Base-by-base conservation (phyloP, 2,888 invertebrate genomes). In the Trachelus tabidus region DNA sequence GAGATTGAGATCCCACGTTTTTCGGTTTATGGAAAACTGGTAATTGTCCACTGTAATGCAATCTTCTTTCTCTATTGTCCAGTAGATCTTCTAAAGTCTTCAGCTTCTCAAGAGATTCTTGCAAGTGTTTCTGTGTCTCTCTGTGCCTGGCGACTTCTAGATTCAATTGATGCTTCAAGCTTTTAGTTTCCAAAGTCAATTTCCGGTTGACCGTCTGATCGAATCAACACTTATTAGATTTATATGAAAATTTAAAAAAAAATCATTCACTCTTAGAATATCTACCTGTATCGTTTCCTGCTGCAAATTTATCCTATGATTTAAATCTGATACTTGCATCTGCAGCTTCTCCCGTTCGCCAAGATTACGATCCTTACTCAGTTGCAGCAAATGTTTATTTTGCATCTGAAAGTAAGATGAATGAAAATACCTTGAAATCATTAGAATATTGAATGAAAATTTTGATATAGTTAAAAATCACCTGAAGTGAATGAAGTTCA, bases 331-430 rank as follows among this genome's bases (percentile, higher is more conserved):
- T 40, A 92, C 90, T 89, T 95, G 94, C 11, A 94, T 93, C 79
- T 95, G 93, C 12, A 97, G 92, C 84, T 95, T 95, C 86, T 96
- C 96, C 34, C 96, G 94, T 84, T 96, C 96, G 23, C 93, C 93
- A 12, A 97, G 93, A 87, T 95, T 94, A 85, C 94, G 95, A 85
- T 96, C 95, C 89, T 94, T 96, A 83, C 95, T 95, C 35, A 97
- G 92, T 83, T 95, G 94, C 81, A 94, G 90, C 74, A 96, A 92
- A 88, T 96, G 95, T 81, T 94, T 94, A 82, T 96, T 94, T 84
- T 96, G 95, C 84, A 95, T 95, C 91, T 91, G 74, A 40, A 80
- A 78, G 23, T 23, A 56, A 23, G 23, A 56, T 34, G 71, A 71
- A 71, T 31, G 12, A 71, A 33, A 31, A 31, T 31, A 23, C 71